A percentile compares a stretch with the other conserved stretches of the same genome.
Evolutionary conservation across 2,797 vertebrate species (phyloP).

Genomic region (Anguilla obscura): DNA sequence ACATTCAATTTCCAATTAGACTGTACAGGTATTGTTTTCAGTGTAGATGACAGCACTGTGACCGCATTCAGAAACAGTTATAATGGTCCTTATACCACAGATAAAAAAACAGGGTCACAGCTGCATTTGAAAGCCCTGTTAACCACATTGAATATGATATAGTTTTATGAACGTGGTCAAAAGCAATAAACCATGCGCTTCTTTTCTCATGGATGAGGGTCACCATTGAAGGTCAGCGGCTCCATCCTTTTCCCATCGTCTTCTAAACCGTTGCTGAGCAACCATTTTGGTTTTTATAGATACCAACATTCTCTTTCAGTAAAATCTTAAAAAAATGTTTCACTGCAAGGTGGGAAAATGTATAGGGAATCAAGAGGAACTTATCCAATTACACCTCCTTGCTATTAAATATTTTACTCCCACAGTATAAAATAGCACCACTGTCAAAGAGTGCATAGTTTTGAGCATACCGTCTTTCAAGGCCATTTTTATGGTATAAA

Average conservation of each 20-base stretch:
- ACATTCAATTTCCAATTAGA: background rate
- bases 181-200: background rate
- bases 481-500: background rate
- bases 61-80: background rate
- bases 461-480: background rate
- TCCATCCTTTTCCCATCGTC: background rate
- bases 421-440: background rate
- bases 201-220: background rate
- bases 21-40: background rate
- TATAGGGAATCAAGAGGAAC: background rate
- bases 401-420: conserved; percentile 8
- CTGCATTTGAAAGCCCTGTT: background rate
- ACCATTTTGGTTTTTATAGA: background rate
- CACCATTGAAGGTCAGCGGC: background rate
- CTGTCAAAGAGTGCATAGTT: background rate
- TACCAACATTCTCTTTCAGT: conserved; percentile 1
- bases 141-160: background rate
- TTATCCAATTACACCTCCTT: background rate
- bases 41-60: background rate
- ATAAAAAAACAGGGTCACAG: background rate
- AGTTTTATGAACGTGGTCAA: conserved; percentile 7
- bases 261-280: background rate
- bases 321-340: background rate
- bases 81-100: background rate
- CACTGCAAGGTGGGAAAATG: background rate